These are phyloP conservation scores for Lepidochitona cinerea DNA, from an alignment of 2,888 invertebrate genomes.

Conservation along the genomic window DNA sequence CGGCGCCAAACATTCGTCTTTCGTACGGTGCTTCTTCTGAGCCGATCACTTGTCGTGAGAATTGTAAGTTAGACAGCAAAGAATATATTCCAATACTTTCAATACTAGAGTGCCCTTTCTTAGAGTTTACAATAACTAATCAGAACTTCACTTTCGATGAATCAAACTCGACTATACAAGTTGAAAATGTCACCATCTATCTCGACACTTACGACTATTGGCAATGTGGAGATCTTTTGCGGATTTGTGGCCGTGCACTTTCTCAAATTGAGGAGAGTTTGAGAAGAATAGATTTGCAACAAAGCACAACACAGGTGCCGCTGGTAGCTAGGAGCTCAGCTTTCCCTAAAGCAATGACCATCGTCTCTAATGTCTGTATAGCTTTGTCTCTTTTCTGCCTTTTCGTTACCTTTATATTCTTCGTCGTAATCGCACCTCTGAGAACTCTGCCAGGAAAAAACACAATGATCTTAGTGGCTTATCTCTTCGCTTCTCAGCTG, in stretches of 20 bases:
- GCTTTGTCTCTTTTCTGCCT: not conserved
- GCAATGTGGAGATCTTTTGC: not conserved
- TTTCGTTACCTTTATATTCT: not conserved
- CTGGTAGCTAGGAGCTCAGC: no score
- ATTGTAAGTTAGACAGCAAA: not conserved
- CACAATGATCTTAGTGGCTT: not conserved
- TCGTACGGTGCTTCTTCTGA: not conserved
- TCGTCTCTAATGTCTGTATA: not conserved
- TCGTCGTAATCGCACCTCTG: not conserved
- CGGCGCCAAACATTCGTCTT: not conserved
- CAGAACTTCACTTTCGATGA: not conserved
- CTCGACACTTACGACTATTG: not conserved
- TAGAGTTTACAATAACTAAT: not conserved
- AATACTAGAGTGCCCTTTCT: not conserved
- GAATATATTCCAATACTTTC: not conserved
- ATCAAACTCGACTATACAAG: not conserved
- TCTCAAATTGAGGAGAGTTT: not conserved
- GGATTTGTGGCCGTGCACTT: not conserved
- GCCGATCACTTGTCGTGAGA: not conserved
- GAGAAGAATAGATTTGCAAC: not conserved
- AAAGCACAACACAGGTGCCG: not conserved
- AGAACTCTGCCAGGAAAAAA: not conserved
- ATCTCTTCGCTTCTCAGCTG: not conserved
- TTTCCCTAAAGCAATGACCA: not conserved
- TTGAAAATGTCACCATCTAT: not conserved